Evolutionary conservation across 2,888 invertebrate species (phyloP).

Genomic region (Neoscelio sp.): DNA sequence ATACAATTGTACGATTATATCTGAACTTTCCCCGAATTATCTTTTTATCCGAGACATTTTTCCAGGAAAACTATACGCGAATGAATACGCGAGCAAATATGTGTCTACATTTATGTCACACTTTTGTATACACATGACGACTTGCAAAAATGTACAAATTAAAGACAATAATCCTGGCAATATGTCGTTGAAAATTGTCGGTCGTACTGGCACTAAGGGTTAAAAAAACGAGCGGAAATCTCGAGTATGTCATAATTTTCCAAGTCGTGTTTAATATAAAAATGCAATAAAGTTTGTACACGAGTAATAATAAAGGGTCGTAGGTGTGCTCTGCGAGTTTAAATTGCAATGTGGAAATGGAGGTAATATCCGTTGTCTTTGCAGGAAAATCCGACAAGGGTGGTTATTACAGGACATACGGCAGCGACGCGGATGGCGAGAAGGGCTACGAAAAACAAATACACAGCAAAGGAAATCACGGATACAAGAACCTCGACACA

Average conservation of each 20-base stretch:
- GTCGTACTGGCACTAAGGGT: not conserved
- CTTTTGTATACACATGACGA: conserved; percentile 2
- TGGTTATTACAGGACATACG: conserved; percentile 86
- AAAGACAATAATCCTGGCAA: conserved; percentile 16
- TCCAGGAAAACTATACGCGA: not conserved
- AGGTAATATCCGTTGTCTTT: conserved; percentile 66
- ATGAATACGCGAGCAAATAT: not conserved
- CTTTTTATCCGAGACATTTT: too few species aligned
- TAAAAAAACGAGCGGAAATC: not conserved
- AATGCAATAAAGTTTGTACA: conserved; percentile 25
- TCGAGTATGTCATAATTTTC: conserved; percentile 6
- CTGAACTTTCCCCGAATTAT: too few species aligned
- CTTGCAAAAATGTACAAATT: conserved; percentile 24
- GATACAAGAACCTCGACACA: conserved; percentile 89
- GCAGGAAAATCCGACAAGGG: conserved; percentile 83
- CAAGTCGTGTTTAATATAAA: conserved; percentile 19
- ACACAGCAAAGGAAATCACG: conserved; percentile 87
- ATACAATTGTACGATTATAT: too few species aligned
- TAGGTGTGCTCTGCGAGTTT: not conserved
- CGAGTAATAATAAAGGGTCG: conserved; percentile 20
- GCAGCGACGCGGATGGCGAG: conserved; percentile 85
- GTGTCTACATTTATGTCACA: conserved; percentile 35
- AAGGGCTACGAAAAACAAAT: conserved; percentile 87
- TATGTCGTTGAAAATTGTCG: conserved; percentile 1
- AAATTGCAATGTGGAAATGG: conserved; percentile 16